Conservation (phyloP, 2,113 vertebrate genomes). For the Condylura cristata region DNA sequence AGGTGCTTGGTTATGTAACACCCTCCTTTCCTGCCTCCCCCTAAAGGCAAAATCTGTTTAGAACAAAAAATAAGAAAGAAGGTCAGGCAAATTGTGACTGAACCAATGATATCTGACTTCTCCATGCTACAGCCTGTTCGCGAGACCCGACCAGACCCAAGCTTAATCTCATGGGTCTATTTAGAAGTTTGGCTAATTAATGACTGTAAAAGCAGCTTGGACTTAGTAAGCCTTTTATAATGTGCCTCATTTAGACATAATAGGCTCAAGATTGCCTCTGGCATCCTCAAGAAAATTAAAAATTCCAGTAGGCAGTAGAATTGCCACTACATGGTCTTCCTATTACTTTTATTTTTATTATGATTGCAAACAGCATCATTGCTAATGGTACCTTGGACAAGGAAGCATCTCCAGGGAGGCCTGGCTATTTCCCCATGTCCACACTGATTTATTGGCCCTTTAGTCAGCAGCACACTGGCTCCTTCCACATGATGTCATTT, state of each 20-base stretch:
- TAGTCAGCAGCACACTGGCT: background rate
- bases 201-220: slow-evolving; percentile 66
- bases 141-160: background rate
- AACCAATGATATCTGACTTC: background rate
- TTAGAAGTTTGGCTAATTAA: slow-evolving; percentile 74
- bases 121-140: background rate
- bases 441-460: background rate
- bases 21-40: too few relatives aligned
- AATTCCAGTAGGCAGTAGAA: slow-evolving; percentile 69
- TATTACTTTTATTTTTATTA: slow-evolving; percentile 74
- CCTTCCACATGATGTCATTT: background rate
- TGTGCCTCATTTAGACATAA: slow-evolving; percentile 69
- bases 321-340: slow-evolving; percentile 56
- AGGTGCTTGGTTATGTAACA: background rate
- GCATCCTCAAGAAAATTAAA: slow-evolving; percentile 76
- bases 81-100: background rate
- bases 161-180: slow-evolving; percentile 35
- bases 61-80: background rate
- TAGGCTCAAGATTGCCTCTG: slow-evolving; percentile 73
- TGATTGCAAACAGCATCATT: slow-evolving; percentile 54
- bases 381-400: slow-evolving; percentile 54
- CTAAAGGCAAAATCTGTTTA: background rate
- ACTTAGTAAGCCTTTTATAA: slow-evolving; percentile 67
- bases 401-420: background rate
- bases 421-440: background rate